A percentile compares a stretch with the other conserved stretches of the same genome.
These are phyloP conservation scores for Ceratina australensis DNA, from an alignment of 1,140 invertebrate genomes.

Conservation along the genomic window DNA sequence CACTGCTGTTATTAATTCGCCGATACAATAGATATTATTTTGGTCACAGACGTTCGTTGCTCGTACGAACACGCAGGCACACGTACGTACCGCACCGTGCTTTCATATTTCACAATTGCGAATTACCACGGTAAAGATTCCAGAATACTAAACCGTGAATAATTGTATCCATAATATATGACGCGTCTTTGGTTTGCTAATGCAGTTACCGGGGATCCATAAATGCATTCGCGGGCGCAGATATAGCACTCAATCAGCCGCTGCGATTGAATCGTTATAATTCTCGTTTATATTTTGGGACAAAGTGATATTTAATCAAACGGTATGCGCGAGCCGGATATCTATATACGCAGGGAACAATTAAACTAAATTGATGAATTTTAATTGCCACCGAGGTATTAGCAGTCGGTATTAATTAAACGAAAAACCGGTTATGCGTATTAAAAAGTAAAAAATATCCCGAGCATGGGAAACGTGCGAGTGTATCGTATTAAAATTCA, in stretches of 20 bases:
- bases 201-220: background rate
- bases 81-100: too few species aligned
- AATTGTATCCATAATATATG: background rate
- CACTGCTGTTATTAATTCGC: too few species aligned
- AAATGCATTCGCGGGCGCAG: background rate
- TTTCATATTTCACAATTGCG: background rate
- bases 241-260: background rate
- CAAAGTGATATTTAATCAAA: constrained; percentile 20
- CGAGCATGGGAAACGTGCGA: background rate
- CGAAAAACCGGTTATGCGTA: constrained; percentile 4
- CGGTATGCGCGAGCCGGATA: background rate
- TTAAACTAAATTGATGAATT: constrained; percentile 20
- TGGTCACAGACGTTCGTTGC: too few species aligned
- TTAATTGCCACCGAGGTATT: constrained; percentile 1
- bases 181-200: constrained; percentile 8
- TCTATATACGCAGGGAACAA: background rate
- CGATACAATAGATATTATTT: too few species aligned
- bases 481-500: background rate
- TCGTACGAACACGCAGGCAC: too few species aligned
- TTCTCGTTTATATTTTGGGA: background rate
- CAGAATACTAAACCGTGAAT: background rate
- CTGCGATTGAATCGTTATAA: background rate
- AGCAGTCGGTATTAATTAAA: background rate
- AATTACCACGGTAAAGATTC: background rate
- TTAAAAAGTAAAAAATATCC: background rate